Evolutionary conservation across 1,140 invertebrate species (phyloP).

Genomic region (Lamellibrachia luymesi): DNA sequence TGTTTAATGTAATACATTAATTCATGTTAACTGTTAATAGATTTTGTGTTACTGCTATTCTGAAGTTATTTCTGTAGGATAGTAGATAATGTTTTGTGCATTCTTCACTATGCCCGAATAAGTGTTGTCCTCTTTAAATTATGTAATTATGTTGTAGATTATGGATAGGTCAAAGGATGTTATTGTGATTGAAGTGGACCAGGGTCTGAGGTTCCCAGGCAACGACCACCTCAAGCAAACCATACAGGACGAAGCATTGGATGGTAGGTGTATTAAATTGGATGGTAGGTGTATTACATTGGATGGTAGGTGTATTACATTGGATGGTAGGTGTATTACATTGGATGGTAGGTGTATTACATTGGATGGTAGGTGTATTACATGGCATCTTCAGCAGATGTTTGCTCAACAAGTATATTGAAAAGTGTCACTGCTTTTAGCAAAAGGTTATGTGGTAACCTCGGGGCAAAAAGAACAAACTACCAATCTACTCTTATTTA

Average conservation of each 20-base stretch:
- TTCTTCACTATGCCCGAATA: neutral
- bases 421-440: too few species aligned
- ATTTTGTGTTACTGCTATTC: neutral
- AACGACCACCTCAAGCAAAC: neutral
- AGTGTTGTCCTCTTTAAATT: neutral
- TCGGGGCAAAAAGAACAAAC: too few species aligned
- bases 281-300: too few species aligned
- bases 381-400: neutral
- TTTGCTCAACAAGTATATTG: too few species aligned
- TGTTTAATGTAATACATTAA: neutral
- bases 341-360: too few species aligned
- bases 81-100: neutral
- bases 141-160: neutral
- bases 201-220: neutral
- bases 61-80: neutral
- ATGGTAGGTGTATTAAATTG: neutral
- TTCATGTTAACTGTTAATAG: neutral
- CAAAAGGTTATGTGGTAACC: too few species aligned
- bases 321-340: too few species aligned
- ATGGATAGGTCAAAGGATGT: neutral
- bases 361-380: neutral
- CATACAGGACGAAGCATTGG: neutral
- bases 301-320: too few species aligned
- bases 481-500: too few species aligned
- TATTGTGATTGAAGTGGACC: neutral